These are phyloP conservation scores for Clostera curtula DNA, from an alignment of 2,888 invertebrate species.

Conservation along the genomic window DNA sequence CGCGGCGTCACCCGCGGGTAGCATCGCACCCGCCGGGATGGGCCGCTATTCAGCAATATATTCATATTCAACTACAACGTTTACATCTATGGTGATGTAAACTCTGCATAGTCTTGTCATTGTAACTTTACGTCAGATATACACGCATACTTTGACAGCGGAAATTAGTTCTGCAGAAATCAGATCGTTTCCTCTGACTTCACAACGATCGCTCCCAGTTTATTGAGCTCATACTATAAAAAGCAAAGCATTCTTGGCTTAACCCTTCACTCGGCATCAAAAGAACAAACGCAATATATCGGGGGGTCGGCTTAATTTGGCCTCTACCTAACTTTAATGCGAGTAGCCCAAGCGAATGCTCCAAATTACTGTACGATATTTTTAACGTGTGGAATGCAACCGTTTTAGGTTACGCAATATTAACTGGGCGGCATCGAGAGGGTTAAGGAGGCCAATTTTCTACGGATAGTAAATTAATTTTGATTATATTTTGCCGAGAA, in stretches of 20 bases:
- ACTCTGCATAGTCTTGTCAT: no score
- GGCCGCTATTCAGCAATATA: no score
- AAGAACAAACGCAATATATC: constrained; percentile 75
- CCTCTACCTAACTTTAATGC: constrained; percentile 64
- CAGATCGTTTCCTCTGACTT: not conserved
- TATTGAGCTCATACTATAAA: constrained; percentile 67
- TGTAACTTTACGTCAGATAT: no score
- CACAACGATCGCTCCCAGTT: constrained; percentile 27
- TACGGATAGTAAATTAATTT: constrained; percentile 23
- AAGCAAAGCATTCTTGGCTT: constrained; percentile 74
- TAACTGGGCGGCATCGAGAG: constrained; percentile 41
- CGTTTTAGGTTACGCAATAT: constrained; percentile 65
- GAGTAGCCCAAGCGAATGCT: constrained; percentile 63
- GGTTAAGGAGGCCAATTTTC: constrained; percentile 39
- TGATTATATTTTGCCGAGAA: constrained; percentile 10
- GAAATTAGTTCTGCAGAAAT: not conserved
- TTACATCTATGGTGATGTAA: no score
- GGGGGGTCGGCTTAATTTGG: constrained; percentile 70
- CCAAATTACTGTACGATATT: constrained; percentile 71
- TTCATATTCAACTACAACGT: no score
- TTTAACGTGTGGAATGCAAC: constrained; percentile 69
- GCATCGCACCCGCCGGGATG: no score
- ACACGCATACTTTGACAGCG: no score
- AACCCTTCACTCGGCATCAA: constrained; percentile 73
- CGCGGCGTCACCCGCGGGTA: no score